Conservation (phyloP, 1,140 invertebrate genomes). For the Euwallacea similis region DNA sequence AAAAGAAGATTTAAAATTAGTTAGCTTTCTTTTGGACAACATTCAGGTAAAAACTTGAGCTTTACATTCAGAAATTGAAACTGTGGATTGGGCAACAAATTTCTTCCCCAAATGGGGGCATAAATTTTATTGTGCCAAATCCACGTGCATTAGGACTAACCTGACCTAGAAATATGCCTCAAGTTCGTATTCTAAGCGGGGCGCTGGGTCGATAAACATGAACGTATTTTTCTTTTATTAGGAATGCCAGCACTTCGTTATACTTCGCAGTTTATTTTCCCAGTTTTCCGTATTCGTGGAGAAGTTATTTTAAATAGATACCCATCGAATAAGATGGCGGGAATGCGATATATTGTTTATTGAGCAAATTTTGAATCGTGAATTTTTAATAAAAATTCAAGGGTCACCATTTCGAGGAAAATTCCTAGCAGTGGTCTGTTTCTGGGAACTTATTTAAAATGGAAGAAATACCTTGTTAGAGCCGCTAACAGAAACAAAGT, state of each 20-base stretch:
- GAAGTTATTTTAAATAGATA: conserved; percentile 3
- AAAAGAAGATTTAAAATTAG: too few species aligned
- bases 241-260: neutral
- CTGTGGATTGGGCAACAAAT: too few species aligned
- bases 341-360: neutral
- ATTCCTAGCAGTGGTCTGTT: neutral
- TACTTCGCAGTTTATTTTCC: neutral
- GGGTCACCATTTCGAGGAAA: neutral
- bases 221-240: conserved; percentile 6
- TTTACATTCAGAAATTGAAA: too few species aligned
- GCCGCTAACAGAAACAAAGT: neutral
- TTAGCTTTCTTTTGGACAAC: too few species aligned
- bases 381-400: neutral
- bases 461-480: neutral
- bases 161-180: neutral
- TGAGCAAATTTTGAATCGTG: neutral
- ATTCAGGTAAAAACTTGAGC: too few species aligned
- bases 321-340: neutral
- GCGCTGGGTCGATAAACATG: neutral
- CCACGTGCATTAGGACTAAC: neutral
- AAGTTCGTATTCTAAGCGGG: conserved; percentile 1
- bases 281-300: neutral
- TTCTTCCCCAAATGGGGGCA: neutral
- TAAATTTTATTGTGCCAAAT: neutral
- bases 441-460: neutral